Evolutionary conservation across 2,113 vertebrate genomes (phyloP).

Genomic region (Okapia johnstoni): DNA sequence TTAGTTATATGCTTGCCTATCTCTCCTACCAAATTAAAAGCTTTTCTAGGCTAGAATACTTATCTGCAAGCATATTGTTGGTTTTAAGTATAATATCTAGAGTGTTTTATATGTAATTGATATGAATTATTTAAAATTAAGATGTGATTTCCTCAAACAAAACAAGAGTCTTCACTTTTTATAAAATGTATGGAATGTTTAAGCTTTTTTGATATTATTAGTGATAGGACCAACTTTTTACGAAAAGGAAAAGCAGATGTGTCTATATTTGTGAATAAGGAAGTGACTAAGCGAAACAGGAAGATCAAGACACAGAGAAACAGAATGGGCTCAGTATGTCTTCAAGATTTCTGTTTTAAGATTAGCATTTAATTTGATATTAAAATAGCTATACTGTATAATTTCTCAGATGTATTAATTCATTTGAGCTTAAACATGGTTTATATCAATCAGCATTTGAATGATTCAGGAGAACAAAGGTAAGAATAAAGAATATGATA

Average conservation of each 20-base stretch:
- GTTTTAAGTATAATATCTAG: background rate
- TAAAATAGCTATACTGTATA: background rate
- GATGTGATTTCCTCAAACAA: background rate
- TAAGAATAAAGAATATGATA: background rate
- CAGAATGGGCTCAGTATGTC: background rate
- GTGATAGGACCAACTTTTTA: background rate
- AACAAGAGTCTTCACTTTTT: background rate
- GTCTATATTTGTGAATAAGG: background rate
- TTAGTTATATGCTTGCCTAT: background rate
- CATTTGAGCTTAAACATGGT: background rate
- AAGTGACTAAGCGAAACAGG: background rate
- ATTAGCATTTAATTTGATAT: background rate
- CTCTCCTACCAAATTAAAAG: background rate
- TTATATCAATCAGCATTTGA: background rate
- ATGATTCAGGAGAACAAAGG: background rate
- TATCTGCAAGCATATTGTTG: background rate
- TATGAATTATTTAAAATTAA: conserved; percentile 5
- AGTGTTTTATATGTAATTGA: background rate
- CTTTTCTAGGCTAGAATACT: background rate
- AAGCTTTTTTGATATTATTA: background rate
- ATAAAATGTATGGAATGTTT: background rate
- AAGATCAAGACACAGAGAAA: background rate
- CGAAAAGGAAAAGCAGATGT: background rate
- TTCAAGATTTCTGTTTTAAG: background rate
- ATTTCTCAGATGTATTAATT: background rate